Evolutionary conservation across 2,888 invertebrate species (phyloP).

Genomic region (Lottia scabra): DNA sequence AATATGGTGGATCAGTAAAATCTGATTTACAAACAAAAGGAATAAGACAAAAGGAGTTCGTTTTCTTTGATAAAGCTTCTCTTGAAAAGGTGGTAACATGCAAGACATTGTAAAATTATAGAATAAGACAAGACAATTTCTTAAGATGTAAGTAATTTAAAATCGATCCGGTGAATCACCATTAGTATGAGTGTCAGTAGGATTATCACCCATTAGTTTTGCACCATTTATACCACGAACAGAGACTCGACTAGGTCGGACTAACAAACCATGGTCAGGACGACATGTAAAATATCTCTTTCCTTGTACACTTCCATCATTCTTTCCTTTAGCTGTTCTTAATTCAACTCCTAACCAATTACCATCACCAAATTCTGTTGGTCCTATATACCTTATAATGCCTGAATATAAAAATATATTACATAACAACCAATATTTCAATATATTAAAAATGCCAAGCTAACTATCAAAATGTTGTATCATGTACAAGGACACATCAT

Average conservation of each 20-base stretch:
- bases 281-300: conserved; percentile 65
- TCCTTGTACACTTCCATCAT: conserved; percentile 68
- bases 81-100: too few species aligned
- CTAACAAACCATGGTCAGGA: conserved; percentile 66
- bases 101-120: too few species aligned
- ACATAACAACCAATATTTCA: not conserved
- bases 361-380: conserved; percentile 71
- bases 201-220: conserved; percentile 60
- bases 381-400: conserved; percentile 69
- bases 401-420: conserved; percentile 47
- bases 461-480: too few species aligned
- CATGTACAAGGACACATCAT: too few species aligned
- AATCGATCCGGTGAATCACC: conserved; percentile 6
- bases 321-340: conserved; percentile 67
- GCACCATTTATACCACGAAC: conserved; percentile 72
- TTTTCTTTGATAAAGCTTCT: too few species aligned
- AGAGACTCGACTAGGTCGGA: conserved; percentile 67
- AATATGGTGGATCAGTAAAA: too few species aligned
- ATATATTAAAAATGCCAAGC: too few species aligned
- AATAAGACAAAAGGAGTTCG: too few species aligned
- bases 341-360: conserved; percentile 72
- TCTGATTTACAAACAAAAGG: too few species aligned
- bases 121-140: too few species aligned
- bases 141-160: not conserved
- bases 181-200: not conserved